Evolutionary conservation across 2,797 vertebrate genomes (phyloP).

Genomic region (Botia almorhae): DNA sequence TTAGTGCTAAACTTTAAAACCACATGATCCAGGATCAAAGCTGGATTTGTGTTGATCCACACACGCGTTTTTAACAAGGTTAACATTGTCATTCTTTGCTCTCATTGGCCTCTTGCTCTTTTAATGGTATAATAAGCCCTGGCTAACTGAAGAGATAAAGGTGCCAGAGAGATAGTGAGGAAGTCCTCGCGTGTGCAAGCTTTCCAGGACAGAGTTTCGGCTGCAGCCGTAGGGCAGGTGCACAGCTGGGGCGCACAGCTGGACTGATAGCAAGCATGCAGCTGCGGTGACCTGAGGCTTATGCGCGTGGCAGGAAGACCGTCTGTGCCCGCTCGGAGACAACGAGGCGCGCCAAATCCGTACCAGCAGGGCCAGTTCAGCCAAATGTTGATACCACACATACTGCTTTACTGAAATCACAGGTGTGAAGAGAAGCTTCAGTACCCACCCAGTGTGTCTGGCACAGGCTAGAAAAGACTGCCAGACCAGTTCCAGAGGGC

Average conservation of each 20-base stretch:
- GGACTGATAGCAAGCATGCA: conserved; percentile 22
- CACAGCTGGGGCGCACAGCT: conserved; percentile 44
- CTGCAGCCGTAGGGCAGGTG: conserved; percentile 2
- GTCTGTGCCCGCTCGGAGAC: conserved; percentile 33
- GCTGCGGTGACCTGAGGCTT: conserved; percentile 37
- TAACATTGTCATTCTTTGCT: conserved; percentile 28
- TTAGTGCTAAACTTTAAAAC: conserved; percentile 42
- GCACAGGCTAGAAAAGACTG: not conserved
- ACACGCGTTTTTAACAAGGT: conserved; percentile 44
- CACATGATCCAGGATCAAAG: conserved; percentile 56
- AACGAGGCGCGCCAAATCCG: conserved; percentile 1
- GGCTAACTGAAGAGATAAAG: conserved; percentile 19
- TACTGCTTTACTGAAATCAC: conserved; percentile 14
- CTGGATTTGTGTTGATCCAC: conserved; percentile 49
- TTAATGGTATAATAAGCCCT: conserved; percentile 32
- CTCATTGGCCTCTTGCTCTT: conserved; percentile 13
- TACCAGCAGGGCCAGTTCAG: conserved; percentile 20
- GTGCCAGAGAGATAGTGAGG: not conserved
- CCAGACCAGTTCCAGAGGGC: conserved; percentile 13
- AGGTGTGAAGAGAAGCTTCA: conserved; percentile 26
- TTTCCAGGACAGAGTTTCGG: conserved; percentile 35
- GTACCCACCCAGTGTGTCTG: not conserved
- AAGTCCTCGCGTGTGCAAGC: conserved; percentile 30
- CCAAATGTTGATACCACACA: conserved; percentile 18
- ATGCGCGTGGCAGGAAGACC: conserved; percentile 20